phyloP scores from a whole-genome alignment of 2,888 invertebrate species.

The Sesia apiformis region DNA sequence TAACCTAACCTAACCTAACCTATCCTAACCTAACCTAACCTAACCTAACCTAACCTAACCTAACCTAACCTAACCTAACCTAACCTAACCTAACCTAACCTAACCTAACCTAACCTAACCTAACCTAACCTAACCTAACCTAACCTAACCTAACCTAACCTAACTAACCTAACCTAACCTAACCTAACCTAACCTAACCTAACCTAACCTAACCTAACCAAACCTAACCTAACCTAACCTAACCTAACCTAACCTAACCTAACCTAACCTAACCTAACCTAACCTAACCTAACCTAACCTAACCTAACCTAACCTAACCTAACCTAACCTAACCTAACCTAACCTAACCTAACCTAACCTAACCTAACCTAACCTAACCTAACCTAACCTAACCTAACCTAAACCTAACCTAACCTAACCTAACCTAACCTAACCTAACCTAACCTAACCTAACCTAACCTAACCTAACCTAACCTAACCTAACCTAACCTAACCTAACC shows the following conservation, averaged over 20 bases:
- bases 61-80: conserved; percentile 10
- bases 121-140: conserved; percentile 10
- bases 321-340: conserved; percentile 11
- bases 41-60: conserved; percentile 10
- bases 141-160: conserved; percentile 12
- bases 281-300: background rate
- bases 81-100: conserved; percentile 10
- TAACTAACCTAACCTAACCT: conserved; percentile 8
- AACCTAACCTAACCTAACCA: conserved; percentile 9
- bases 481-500: background rate
- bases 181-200: conserved; percentile 11
- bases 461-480: conserved; percentile 8
- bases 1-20: no score
- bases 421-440: conserved; percentile 9
- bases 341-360: conserved; percentile 5
- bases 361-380: conserved; percentile 4
- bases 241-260: background rate
- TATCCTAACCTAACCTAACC: conserved; percentile 8
- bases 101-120: conserved; percentile 10
- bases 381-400: conserved; percentile 10
- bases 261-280: background rate
- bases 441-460: conserved; percentile 9
- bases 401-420: conserved; percentile 4
- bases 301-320: conserved; percentile 1
- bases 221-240: conserved; percentile 1